These are phyloP conservation scores for Xenotilapia flavipinnis DNA, from an alignment of 2,113 vertebrate genomes.

Conservation along the genomic window DNA sequence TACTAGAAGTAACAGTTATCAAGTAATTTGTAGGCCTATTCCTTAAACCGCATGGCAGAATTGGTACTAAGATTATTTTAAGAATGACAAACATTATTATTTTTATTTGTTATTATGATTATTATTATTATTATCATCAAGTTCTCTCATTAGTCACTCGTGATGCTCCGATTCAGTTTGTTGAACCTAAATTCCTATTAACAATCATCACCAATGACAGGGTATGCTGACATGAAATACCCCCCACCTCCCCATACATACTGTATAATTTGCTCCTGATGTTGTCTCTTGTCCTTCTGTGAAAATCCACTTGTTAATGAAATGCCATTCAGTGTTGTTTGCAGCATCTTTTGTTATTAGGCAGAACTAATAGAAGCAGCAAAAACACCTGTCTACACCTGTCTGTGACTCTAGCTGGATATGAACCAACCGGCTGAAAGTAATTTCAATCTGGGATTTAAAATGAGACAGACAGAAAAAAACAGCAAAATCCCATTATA, in stretches of 20 bases:
- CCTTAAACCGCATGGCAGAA: background rate
- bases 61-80: background rate
- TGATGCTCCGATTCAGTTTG: background rate
- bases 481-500: background rate
- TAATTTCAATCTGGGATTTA: constrained; percentile 2
- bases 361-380: background rate
- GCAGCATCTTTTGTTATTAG: background rate
- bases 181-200: background rate
- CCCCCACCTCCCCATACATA: background rate
- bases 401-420: background rate
- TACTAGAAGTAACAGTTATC: background rate
- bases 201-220: background rate
- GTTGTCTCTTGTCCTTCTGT: background rate
- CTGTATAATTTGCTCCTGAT: background rate
- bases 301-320: background rate
- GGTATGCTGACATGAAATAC: background rate
- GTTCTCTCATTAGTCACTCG: background rate
- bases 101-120: background rate
- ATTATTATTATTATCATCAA: background rate
- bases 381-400: background rate
- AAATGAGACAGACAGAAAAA: background rate
- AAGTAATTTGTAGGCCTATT: background rate
- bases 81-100: background rate
- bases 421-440: background rate
- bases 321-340: background rate